Base-by-base conservation (phyloP, 2,113 vertebrate genomes). In the Noctilio leporinus region DNA sequence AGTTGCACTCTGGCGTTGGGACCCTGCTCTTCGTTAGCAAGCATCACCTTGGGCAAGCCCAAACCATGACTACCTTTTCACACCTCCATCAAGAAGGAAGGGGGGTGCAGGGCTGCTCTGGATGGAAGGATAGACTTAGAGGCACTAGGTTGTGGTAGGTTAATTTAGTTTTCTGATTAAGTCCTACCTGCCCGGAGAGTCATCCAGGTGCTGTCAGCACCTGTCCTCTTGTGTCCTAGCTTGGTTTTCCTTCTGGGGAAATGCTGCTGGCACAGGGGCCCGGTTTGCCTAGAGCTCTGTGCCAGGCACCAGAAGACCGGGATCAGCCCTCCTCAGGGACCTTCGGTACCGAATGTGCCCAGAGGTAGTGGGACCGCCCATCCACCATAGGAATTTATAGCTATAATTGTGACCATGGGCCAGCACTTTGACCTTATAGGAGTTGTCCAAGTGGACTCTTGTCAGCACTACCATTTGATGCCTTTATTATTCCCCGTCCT, bases 211-310 rank as follows among this genome's bases (percentile, higher is more conserved):
- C 47, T 22, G 40, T 24, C 62, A 40, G 14, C 57, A 17, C n/a
- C 49, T 10, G 7, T 12, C 45, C n/a, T 1, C 7, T 5, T 0
- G 2, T 8, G 5, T 28, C 38, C 20, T 0, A 16, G 14, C 38
- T 70, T 38, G 65, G 62, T 64, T 30, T 26, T 62, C 30, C 43
- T 67, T 38, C 2, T 4, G 4, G 30, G 40, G 57, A 11, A 47
- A 2, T 6, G 26, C 19, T 1, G 1, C 43, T 17, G 4, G 38
- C 35, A 10, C 10, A 4, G 8, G 59, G 57, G 4, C 10, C 0
- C 7, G 43, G 4, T 24, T 3, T 80, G 4, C 30, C 26, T 14
- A 4, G 40, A 30, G 24, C 26, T 26, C 38, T 0, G 20, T 33
- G 28, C 1, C 3, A n/a, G 65, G 45, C 19, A 4, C 70, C 47